These are phyloP conservation scores for Drosophila neonasuta DNA, from an alignment of 2,888 invertebrate genomes.

Conservation along the genomic window DNA sequence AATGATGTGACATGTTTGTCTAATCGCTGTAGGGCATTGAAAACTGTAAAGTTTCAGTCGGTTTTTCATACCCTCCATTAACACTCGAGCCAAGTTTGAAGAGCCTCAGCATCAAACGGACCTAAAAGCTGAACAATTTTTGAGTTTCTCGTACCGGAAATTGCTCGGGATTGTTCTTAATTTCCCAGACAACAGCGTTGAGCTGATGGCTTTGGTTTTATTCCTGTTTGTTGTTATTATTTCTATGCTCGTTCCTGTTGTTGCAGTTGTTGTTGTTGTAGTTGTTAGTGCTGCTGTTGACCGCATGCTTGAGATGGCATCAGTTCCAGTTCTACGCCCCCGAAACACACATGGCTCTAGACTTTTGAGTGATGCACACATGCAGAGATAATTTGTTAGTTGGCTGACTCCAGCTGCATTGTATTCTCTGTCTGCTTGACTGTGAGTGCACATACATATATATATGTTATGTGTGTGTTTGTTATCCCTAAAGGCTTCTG, in stretches of 20 bases:
- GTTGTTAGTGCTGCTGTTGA: constrained; percentile 47
- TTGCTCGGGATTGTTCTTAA: constrained; percentile 77
- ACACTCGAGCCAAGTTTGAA: constrained; percentile 13
- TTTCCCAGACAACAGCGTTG: constrained; percentile 69
- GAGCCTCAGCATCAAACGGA: constrained; percentile 24
- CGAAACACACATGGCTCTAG: constrained; percentile 45
- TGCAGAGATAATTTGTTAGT: constrained; percentile 77
- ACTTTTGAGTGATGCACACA: constrained; percentile 76
- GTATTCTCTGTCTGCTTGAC: constrained; percentile 1
- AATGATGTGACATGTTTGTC: constrained; percentile 18
- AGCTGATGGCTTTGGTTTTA: constrained; percentile 49
- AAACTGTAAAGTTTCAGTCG: constrained; percentile 27
- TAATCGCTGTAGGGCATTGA: constrained; percentile 58
- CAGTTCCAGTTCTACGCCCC: constrained; percentile 61
- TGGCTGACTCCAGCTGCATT: constrained; percentile 52
- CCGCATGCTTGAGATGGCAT: constrained; percentile 74
- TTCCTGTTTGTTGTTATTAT: constrained; percentile 23
- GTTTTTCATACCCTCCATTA: constrained; percentile 19
- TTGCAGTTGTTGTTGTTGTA: constrained; percentile 28
- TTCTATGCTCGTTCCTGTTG: constrained; percentile 11
- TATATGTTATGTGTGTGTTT: constrained; percentile 7
- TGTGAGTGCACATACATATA: constrained; percentile 2
- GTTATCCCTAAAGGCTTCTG: constrained; percentile 50
- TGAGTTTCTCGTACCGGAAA: constrained; percentile 73
- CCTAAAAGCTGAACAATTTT: constrained; percentile 59